Percentiles rank a stretch among this genome's conserved stretches.
Conservation (phyloP, 2,888 invertebrate species). For the Leptopilina syphax region DNA sequence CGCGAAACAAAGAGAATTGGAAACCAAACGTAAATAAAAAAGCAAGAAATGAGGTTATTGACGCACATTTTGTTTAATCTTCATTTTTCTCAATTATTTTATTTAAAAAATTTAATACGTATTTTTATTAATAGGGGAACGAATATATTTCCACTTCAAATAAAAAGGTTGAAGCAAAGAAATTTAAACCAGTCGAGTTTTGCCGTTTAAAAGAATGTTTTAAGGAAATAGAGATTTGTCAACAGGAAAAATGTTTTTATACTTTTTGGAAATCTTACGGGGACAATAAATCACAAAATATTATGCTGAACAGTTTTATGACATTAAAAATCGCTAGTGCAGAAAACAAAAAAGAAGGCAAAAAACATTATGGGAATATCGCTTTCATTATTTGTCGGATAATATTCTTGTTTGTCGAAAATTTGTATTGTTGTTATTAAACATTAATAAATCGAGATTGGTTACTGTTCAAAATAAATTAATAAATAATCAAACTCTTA, state of each 20-base stretch:
- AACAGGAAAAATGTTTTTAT: slow-evolving; percentile 42
- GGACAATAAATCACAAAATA: slow-evolving; percentile 44
- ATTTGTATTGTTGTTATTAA: slow-evolving; percentile 45
- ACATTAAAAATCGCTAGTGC: slow-evolving; percentile 13
- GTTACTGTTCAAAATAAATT: slow-evolving; percentile 48
- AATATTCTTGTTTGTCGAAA: slow-evolving; percentile 45
- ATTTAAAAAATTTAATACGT: not conserved
- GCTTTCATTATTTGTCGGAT: not conserved
- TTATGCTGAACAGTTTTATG: slow-evolving; percentile 45
- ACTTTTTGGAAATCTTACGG: slow-evolving; percentile 46
- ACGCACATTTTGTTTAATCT: not conserved
- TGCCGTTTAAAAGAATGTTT: slow-evolving; percentile 45
- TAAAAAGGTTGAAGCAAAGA: slow-evolving; percentile 37
- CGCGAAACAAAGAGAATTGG: too few species aligned
- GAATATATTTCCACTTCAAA: slow-evolving; percentile 39
- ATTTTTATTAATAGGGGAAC: slow-evolving; percentile 31
- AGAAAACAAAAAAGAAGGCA: slow-evolving; percentile 24
- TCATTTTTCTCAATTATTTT: not conserved
- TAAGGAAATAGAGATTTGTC: slow-evolving; percentile 30
- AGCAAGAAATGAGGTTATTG: too few species aligned
- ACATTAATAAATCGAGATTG: slow-evolving; percentile 45
- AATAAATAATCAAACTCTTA: slow-evolving; percentile 40
- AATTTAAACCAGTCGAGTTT: slow-evolving; percentile 35
- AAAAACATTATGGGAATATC: not conserved
- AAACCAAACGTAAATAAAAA: too few species aligned